Base-by-base conservation (phyloP, 2,113 vertebrate genomes). In the Tyto alba region DNA sequence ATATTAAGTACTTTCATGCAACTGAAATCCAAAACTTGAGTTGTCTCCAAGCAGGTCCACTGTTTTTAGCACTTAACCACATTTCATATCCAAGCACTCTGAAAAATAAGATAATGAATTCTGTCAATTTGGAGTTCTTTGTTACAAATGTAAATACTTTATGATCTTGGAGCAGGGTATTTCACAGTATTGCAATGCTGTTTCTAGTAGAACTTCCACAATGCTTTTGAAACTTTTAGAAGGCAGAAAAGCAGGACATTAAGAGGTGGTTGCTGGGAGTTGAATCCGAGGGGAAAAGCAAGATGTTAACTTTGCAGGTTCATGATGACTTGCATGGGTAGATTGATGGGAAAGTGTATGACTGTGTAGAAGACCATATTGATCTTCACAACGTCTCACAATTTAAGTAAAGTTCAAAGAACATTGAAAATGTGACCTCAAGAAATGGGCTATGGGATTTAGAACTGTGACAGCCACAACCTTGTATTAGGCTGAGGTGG, bases 401-500 rank as follows among this genome's bases (percentile, higher is more conserved):
- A 50, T 60, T 69, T 17, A 48, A 55, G 36, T 22, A 26, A 55
- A 63, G 32, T 56, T 63, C 41, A 69, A 48, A 62, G 27, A 50
- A 21, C 1, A 2, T 23, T 75, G 40, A 23, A 63, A 62, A 45
- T 27, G 17, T 41, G 52, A 59, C 11, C 34, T 66, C 52, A 66
- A 47, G 25, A 45, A 78, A 66, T 32, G 16, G 7, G 5, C 38
- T 56, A 50, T 38, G 22, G 15, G 11, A 64, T 40, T 59, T 72
- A 64, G 43, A 59, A 43, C 22, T 50, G 3, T 2, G 2, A 43
- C 3, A 1, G 13, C 22, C 8, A 36, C n/a, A n/a, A n/a, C n/a
- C n/a, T n/a, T 43, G 8, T 16, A 27, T 43, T 38, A 56, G 10
- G 10, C 13, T 56, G 56, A 27, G 25, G 17, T 62, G 13, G 4